Conservation (phyloP, 2,113 vertebrate genomes). For the Corythornis vintsioides region DNA sequence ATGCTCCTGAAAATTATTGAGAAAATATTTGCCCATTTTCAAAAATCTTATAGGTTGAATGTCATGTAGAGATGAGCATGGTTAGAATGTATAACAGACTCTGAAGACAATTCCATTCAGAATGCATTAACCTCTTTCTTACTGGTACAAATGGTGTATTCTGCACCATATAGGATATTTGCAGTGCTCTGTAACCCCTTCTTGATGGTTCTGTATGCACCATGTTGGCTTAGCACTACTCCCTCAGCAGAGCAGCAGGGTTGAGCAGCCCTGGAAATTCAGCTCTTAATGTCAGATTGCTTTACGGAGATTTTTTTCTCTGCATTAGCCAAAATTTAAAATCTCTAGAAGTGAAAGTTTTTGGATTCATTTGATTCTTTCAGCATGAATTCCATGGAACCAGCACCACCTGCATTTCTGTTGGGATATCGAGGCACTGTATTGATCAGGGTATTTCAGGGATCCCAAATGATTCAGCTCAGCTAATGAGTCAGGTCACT, state of each 20-base stretch:
- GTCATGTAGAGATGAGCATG: background rate
- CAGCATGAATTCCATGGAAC: background rate
- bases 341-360: background rate
- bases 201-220: background rate
- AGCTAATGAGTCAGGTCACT: background rate
- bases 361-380: background rate
- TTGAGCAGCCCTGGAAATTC: background rate
- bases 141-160: background rate
- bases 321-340: background rate
- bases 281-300: background rate
- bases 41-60: background rate
- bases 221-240: background rate
- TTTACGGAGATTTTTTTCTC: background rate
- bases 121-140: background rate
- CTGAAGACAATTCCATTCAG: background rate
- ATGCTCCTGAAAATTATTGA: background rate
- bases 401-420: accelerated
- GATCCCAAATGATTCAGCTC: background rate
- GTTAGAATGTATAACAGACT: background rate
- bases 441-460: background rate
- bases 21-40: slow-evolving; percentile 19
- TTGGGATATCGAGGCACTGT: background rate
- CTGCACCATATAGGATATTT: background rate
- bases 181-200: background rate
- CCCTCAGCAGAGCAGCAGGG: background rate